phyloP scores from a whole-genome alignment of 2,113 vertebrate species.

The Mixornis gularis region DNA sequence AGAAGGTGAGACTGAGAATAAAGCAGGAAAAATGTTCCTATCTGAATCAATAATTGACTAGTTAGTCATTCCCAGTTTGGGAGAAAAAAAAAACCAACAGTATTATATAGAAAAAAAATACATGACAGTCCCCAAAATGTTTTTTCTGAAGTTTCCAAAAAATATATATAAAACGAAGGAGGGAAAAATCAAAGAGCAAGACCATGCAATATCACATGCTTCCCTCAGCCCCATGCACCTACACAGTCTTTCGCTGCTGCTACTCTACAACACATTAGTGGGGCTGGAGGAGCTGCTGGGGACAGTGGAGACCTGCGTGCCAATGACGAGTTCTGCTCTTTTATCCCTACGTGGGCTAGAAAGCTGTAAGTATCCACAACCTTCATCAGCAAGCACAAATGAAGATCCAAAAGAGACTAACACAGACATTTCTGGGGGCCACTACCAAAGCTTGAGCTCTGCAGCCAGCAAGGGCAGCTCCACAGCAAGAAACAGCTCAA shows the following conservation, averaged over 20 bases:
- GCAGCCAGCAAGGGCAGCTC: not conserved
- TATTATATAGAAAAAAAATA: not conserved
- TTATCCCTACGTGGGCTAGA: not conserved
- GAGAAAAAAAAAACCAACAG: not conserved
- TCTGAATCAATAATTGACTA: not conserved
- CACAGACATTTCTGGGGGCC: not conserved
- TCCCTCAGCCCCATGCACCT: not conserved
- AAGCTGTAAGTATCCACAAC: not conserved
- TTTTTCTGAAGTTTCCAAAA: not conserved
- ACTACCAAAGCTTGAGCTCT: not conserved
- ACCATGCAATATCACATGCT: fast-evolving
- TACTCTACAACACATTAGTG: not conserved
- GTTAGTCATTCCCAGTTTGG: not conserved
- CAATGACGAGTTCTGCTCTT: not conserved
- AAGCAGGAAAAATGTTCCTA: not conserved
- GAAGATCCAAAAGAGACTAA: not conserved
- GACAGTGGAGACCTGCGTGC: not conserved
- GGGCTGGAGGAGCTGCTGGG: not conserved
- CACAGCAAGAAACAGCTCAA: not conserved
- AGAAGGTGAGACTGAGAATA: not conserved
- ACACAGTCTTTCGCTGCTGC: not conserved
- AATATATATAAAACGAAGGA: not conserved
- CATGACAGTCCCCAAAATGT: not conserved
- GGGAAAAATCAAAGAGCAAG: not conserved
- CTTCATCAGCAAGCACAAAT: not conserved